phyloP scores from a whole-genome alignment of 2,113 vertebrate genomes.

The Colaptes auratus region DNA sequence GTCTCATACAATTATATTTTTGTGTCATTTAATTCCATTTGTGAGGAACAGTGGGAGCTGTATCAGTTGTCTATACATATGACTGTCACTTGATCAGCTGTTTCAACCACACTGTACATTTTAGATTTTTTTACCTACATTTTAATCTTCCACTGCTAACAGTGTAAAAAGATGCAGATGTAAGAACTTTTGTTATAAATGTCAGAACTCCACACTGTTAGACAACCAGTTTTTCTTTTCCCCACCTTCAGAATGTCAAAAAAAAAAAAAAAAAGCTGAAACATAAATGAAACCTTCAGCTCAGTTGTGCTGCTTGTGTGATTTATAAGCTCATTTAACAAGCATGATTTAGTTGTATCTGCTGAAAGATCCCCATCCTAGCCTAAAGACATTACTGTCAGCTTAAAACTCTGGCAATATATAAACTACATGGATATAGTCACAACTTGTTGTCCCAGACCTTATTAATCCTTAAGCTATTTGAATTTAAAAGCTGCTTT shows the following conservation, averaged over 20 bases:
- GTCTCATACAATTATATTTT: not conserved
- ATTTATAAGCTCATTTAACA: slow-evolving; percentile 56
- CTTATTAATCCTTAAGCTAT: slow-evolving; percentile 67
- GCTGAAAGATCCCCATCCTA: slow-evolving; percentile 39
- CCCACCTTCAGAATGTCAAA: not conserved
- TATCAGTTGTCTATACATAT: not conserved
- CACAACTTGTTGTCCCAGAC: slow-evolving; percentile 69
- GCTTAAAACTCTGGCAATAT: slow-evolving; percentile 58
- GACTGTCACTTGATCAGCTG: not conserved
- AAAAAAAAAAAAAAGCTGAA: not conserved
- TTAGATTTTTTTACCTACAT: not conserved
- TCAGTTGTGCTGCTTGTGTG: not conserved
- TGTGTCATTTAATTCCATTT: not conserved
- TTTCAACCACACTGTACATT: not conserved
- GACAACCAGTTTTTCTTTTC: slow-evolving; percentile 12
- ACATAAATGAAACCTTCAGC: slow-evolving; percentile 3
- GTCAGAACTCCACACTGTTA: not conserved
- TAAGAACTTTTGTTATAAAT: slow-evolving; percentile 2
- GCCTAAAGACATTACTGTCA: slow-evolving; percentile 61
- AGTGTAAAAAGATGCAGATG: not conserved
- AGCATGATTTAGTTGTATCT: slow-evolving; percentile 50
- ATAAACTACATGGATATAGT: slow-evolving; percentile 61
- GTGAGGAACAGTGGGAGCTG: not conserved
- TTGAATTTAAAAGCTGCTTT: slow-evolving; percentile 68
- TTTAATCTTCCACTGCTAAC: not conserved